Evolutionary conservation across 1,140 invertebrate species (phyloP), one percentile per base, ranked within the genome.

Genomic region (Ips typographus): DNA sequence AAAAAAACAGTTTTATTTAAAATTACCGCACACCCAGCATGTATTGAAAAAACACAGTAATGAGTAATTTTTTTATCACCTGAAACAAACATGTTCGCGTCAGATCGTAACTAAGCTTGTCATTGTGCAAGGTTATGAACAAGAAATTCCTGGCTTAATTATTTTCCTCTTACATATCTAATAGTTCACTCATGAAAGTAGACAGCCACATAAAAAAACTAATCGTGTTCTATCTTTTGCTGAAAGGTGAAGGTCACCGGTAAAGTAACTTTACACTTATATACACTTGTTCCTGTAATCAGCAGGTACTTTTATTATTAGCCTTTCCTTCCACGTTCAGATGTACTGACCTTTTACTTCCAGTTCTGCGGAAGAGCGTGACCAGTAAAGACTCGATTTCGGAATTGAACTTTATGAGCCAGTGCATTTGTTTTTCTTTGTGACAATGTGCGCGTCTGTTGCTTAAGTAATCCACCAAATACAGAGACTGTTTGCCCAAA

Each of bases 181-280:
- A 22, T 22, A 2, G 44, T 49, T 49, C 3, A 49, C 44, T 49
- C 44, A 49, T 49, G 44, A 49, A 49, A 49, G 44, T 49, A 49
- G 44, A 55, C 52, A 49, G 44, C 7, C 44, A 3, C 7, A 64
- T 52, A 53, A 64, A 64, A 56, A 22, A 40, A 43, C 44, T 40
- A 22, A 52, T 52, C 47, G 53, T 64, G 37, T 42, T 64, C 38
- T 53, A 64, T 64, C 37, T 64, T 64, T 57, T 65, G 51, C 39
- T 55, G 37, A 66, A 66, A 66, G 65, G 65, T 66, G 65, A 66
- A 66, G 65, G 65, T 59, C 65, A 44, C 40, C 22, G 22, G 22
- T 55, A 41, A 55, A 66, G 52, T 38, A 59, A 58, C 56, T 58
- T 38, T 58, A 58, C 43, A 22, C 51, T 42, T 59, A 41, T 7